Evolutionary conservation across 2,888 invertebrate genomes (phyloP), one percentile per base, ranked within the genome.

Genomic region (Kuschelorhynchus macadamiae): DNA sequence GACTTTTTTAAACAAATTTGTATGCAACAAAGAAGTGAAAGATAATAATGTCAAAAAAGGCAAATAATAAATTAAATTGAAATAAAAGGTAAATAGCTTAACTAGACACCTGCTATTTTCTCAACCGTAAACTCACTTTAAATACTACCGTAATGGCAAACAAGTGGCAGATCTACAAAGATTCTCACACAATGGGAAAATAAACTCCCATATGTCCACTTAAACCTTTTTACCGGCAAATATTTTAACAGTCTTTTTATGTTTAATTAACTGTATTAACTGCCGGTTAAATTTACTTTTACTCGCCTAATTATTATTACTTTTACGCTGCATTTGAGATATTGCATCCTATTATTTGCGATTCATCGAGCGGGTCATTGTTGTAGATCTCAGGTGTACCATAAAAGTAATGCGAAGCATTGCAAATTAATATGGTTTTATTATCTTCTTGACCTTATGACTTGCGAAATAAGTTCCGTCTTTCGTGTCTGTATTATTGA

Each of bases 191-290:
- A 67, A 67, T 67, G 67, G 67, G 56, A 67, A 17, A 61, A 67
- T 67, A 67, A 61, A 61, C 67, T 67, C 67, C 61, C 67, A 55
- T 61, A 61, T 61, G 67, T 61, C 67, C 55, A 67, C 67, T 61
- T 61, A 61, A 67, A 50, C 47, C 49, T 61, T 67, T 61, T 67
- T 55, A 47, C 41, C 46, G 44, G 59, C 60, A 63, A 63, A 63
- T 63, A 63, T 55, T 63, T 55, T 55, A 63, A 46, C 63, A 50
- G 50, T 50, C 64, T 56, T 36, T 63, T 64, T 50, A 49, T 56
- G 41, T 55, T 64, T 56, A 64, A 64, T 64, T 64, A 47, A 56
- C 64, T 60, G 56, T 55, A 64, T 64, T 64, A 47, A 56, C 64
- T 60, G 56, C 47, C 36, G 52, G 65, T 59, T 65, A 50, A 64